Evolutionary conservation across 2,113 vertebrate genomes (phyloP), one percentile per base, ranked within the genome.

Genomic region (Tragelaphus strepsiceros): DNA sequence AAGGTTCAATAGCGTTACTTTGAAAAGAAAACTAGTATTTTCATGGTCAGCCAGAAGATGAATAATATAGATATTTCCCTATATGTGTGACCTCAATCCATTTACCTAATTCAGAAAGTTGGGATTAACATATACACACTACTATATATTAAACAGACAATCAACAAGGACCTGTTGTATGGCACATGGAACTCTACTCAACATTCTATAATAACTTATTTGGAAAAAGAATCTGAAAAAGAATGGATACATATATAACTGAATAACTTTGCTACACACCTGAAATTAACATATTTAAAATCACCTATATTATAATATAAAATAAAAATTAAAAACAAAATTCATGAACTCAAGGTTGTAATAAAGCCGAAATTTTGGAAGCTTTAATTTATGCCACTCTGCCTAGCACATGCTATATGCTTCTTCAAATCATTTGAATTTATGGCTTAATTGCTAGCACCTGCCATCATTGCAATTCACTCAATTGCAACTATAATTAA

Each of bases 401-500:
- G 16, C n/a, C 61, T 51, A 88, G 43, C 74, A 92, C 62, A 74
- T 87, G 91, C 28, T 67, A 64, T 32, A 22, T 0, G 54, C 2
- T 19, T 77, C 26, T 89, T 17, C 8, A 78, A 96, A 43, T 84
- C 17, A 43, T 54, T 71, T 30, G n/a, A 85, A 1, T 85, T 84
- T 94, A 43, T 64, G 22, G 17, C 85, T 93, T 97, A 90, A 94
- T 93, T 62, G 16, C 54, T 6, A 92, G 90, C 88, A 91, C 54
- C 89, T 93, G 51, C 83, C 32, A 26, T 35, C 61, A 67, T 53
- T 67, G 74, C 21, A 58, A 74, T 85, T 8, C 35, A 30, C 71
- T 92, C 83, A 94, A 95, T 67, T 97, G 28, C 7, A 26, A 74
- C 51, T 71, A 19, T 87, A 88, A 96, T 97, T 95, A 95, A 94